Evolutionary conservation across 2,113 vertebrate genomes (phyloP), one percentile per base, ranked within the genome.

Genomic region (Nibea coibor): DNA sequence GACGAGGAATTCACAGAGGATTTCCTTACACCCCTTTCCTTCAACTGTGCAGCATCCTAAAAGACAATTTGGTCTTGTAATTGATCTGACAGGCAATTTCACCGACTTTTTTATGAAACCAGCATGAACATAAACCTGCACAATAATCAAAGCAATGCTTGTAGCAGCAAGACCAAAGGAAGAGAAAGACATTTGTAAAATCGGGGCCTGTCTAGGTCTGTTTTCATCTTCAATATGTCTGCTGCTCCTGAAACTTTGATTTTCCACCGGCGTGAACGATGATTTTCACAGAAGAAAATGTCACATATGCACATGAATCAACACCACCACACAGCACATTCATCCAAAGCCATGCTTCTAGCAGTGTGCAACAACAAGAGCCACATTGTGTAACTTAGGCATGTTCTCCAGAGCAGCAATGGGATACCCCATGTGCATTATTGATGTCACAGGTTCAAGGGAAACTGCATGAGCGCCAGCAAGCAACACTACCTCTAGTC

Each of bases 11-110:
- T 82, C 85, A 62, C 82, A 17, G 3, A 80, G 82, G 90, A 75
- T 72, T 35, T 57, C 43, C 59, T 76, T 16, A 64, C 62, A 51
- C 45, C 43, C 12, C 56, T 72, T 78, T 78, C 42, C 54, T 72
- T 61, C 72, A 82, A 84, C 86, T 78, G 74, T 42, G 35, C 66
- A 82, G 22, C 61, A 81, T 66, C 73, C 58, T 69, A 63, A 84
- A 85, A 85, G 54, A 42, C 28, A 0, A 39, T 39, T 53, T 62
- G 20, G 59, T 72, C 43, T 71, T 81, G 74, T 64, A 85, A 89
- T 79, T 84, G 81, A 91, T 88, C 81, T 91, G 93, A 92, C 92
- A 82, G 64, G 74, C 22, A 69, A 80, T 83, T 77, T 90, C 80
- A 86, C 72, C 74, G 83, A 19, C 78, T 80, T 83, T 35, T 82